A percentile compares a stretch with the other conserved stretches of the same genome.
Evolutionary conservation across 2,113 vertebrate genomes (phyloP).

Genomic region (Lates calcarifer): DNA sequence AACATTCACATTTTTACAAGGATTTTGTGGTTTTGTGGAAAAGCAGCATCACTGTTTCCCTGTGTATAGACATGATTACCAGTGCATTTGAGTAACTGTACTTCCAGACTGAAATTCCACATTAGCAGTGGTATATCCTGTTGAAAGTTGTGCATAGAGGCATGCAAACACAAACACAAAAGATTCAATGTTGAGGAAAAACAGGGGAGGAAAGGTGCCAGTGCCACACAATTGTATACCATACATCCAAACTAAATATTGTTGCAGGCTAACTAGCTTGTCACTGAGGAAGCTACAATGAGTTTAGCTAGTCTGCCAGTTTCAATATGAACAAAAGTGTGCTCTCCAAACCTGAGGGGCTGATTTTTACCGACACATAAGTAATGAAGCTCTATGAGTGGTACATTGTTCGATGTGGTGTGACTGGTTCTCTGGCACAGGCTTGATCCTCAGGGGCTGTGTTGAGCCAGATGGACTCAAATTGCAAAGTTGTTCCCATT

Average conservation of each 20-base stretch:
- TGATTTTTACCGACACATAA: background rate
- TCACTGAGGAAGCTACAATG: background rate
- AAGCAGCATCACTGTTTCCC: background rate
- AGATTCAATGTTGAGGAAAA: constrained; percentile 7
- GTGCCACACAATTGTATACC: background rate
- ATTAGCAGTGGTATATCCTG: constrained; percentile 33
- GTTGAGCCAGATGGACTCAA: constrained; percentile 26
- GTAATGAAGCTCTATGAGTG: background rate
- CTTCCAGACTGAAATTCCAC: constrained; percentile 35
- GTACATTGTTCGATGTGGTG: background rate
- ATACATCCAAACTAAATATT: constrained; percentile 40
- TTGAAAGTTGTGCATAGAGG: constrained; percentile 17
- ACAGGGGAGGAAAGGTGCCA: background rate
- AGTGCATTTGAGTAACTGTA: background rate
- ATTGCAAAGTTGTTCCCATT: background rate
- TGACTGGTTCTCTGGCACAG: constrained; percentile 2
- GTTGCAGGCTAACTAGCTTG: background rate
- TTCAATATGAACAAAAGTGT: background rate
- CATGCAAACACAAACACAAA: constrained; percentile 22
- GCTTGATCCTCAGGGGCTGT: background rate
- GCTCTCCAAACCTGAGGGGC: background rate
- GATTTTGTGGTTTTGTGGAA: constrained; percentile 14
- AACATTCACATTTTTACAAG: background rate
- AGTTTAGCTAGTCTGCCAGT: background rate
- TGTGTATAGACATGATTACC: background rate